Evolutionary conservation across 2,113 vertebrate genomes (phyloP).

Genomic region (Pollimyrus isidori): DNA sequence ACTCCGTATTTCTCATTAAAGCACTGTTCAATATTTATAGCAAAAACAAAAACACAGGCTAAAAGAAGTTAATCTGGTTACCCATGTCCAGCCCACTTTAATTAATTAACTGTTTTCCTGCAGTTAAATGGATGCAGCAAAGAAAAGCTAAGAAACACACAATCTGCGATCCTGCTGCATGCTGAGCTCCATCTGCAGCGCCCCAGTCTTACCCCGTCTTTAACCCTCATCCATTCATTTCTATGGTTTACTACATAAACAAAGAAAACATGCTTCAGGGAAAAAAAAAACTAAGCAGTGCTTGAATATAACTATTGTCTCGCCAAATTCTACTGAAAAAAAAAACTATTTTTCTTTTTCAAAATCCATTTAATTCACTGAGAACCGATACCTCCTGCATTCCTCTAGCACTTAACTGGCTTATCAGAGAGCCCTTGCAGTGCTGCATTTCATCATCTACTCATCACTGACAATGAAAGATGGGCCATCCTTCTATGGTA

Average conservation of each 20-base stretch:
- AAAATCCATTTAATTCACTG: neutral
- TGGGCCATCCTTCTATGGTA: neutral
- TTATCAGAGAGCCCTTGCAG: neutral
- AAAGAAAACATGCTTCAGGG: neutral
- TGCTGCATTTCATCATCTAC: neutral
- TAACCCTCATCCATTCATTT: neutral
- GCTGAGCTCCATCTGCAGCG: neutral
- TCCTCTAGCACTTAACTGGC: neutral
- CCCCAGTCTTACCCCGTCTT: neutral
- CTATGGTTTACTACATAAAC: neutral
- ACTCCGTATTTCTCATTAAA: neutral
- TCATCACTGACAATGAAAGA: neutral
- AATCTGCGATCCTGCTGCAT: too few relatives aligned
- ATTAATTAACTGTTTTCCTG: slow-evolving; percentile 50
- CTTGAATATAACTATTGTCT: neutral
- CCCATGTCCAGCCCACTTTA: slow-evolving; percentile 41
- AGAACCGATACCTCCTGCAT: neutral
- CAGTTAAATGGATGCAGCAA: slow-evolving; percentile 23
- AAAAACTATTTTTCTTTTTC: neutral
- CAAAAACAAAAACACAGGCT: neutral
- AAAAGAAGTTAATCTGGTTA: slow-evolving; percentile 20
- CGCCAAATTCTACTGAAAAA: neutral
- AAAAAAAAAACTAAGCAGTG: neutral
- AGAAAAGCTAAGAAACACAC: slow-evolving; percentile 19
- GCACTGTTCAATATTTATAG: neutral